A percentile compares a stretch with the other conserved stretches of the same genome.
Evolutionary conservation across 1,140 invertebrate genomes (phyloP).

Genomic region (Drosophila aff.): DNA sequence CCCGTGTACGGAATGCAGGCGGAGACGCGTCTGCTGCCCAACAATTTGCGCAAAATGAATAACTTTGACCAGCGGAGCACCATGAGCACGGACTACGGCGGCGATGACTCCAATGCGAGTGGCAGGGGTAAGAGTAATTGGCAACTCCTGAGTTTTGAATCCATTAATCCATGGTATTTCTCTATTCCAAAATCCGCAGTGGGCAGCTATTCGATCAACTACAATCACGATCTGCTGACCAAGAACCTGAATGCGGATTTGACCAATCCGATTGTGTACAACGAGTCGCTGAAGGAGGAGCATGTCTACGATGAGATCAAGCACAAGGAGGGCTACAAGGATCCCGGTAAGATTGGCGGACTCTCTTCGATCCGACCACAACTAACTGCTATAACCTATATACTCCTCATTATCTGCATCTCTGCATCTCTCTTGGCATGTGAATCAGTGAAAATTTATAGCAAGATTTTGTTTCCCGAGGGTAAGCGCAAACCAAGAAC

Average conservation of each 20-base stretch:
- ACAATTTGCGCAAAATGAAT: slow-evolving; percentile 88
- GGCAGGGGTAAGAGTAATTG: slow-evolving; percentile 59
- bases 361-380: background rate
- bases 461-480: slow-evolving; percentile 79
- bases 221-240: slow-evolving; percentile 87
- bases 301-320: slow-evolving; percentile 97
- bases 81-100: slow-evolving; percentile 54
- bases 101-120: slow-evolving; percentile 81
- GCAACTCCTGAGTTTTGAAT: background rate
- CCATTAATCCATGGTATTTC: background rate
- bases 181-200: slow-evolving; percentile 70
- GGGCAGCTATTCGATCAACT: slow-evolving; percentile 85
- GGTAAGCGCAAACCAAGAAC: slow-evolving; percentile 72
- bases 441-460: slow-evolving; percentile 80
- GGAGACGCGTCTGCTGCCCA: slow-evolving; percentile 87
- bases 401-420: slow-evolving; percentile 50
- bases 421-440: slow-evolving; percentile 45
- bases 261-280: slow-evolving; percentile 94
- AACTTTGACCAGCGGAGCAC: slow-evolving; percentile 70
- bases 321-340: slow-evolving; percentile 89
- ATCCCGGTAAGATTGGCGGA: slow-evolving; percentile 83
- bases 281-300: slow-evolving; percentile 89
- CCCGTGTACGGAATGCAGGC: slow-evolving; percentile 92
- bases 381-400: no score
- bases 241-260: slow-evolving; percentile 94